A percentile compares a stretch with the other conserved stretches of the same genome.
These are phyloP conservation scores for Matsumurasca onukii DNA, from an alignment of 1,140 invertebrate species.

Conservation along the genomic window DNA sequence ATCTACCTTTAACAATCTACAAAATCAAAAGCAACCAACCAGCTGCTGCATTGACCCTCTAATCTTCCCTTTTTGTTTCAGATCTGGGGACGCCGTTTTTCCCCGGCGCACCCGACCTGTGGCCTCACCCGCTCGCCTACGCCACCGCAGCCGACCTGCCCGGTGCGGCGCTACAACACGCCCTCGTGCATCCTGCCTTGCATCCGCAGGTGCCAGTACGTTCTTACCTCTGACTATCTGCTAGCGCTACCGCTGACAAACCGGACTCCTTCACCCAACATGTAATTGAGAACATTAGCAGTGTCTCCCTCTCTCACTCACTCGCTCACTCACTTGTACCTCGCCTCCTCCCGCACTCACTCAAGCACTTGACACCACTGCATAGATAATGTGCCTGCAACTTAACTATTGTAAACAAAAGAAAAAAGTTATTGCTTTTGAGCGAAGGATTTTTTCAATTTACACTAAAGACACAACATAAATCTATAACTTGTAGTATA, in stretches of 20 bases:
- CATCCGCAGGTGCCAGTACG: slow-evolving; percentile 95
- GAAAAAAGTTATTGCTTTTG: background rate
- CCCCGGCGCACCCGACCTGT: slow-evolving; percentile 87
- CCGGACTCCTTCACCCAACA: slow-evolving; percentile 43
- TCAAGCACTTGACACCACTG: background rate
- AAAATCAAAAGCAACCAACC: too few species aligned
- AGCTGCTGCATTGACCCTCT: too few species aligned
- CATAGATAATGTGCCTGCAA: too few species aligned
- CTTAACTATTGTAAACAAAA: background rate
- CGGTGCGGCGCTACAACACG: slow-evolving; percentile 79
- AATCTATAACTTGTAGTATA: too few species aligned
- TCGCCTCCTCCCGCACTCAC: slow-evolving; percentile 10
- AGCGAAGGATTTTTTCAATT: too few species aligned
- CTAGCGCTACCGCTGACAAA: slow-evolving; percentile 82
- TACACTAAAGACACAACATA: too few species aligned
- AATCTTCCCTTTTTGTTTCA: too few species aligned
- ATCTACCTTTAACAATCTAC: too few species aligned
- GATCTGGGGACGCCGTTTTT: slow-evolving; percentile 94
- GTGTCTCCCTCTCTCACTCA: slow-evolving; percentile 24
- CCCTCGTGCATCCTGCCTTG: slow-evolving; percentile 90
- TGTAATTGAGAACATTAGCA: slow-evolving; percentile 39
- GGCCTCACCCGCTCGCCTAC: slow-evolving; percentile 90
- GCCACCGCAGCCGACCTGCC: slow-evolving; percentile 80
- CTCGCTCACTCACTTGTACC: slow-evolving; percentile 15
- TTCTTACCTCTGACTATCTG: slow-evolving; percentile 95